Percentiles rank a stretch among this genome's conserved stretches.
These are phyloP conservation scores for Limnephilus rhombicus DNA, from an alignment of 2,888 invertebrate genomes.

Conservation along the genomic window DNA sequence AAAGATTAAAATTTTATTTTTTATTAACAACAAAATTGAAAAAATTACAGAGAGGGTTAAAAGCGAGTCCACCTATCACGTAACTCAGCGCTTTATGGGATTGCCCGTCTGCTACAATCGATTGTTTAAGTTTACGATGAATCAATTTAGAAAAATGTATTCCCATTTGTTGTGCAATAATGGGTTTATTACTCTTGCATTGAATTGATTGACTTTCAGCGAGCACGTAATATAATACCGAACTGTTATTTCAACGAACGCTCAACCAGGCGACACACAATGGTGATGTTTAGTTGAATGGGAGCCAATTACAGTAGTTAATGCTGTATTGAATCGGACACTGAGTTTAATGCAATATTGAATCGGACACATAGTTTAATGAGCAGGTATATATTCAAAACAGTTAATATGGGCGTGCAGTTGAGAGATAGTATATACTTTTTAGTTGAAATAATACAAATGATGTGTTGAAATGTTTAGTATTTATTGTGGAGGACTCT, in stretches of 20 bases:
- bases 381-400: neutral
- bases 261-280: neutral
- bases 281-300: neutral
- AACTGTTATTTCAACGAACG: constrained; percentile 1
- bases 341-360: neutral
- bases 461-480: neutral
- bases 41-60: neutral
- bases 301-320: neutral
- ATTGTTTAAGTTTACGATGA: neutral
- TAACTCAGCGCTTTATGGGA: neutral
- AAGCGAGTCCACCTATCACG: neutral
- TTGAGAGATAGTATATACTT: neutral
- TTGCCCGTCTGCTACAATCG: neutral
- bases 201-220: neutral
- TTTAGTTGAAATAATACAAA: neutral
- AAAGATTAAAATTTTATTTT: neutral
- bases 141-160: neutral
- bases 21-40: neutral
- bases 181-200: neutral
- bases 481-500: neutral
- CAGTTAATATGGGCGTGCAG: neutral
- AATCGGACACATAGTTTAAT: neutral
- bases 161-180: neutral
- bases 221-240: neutral
- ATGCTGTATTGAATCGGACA: neutral